Base-by-base conservation (phyloP, 1,140 invertebrate genomes). In the Sitobion miscanthi region DNA sequence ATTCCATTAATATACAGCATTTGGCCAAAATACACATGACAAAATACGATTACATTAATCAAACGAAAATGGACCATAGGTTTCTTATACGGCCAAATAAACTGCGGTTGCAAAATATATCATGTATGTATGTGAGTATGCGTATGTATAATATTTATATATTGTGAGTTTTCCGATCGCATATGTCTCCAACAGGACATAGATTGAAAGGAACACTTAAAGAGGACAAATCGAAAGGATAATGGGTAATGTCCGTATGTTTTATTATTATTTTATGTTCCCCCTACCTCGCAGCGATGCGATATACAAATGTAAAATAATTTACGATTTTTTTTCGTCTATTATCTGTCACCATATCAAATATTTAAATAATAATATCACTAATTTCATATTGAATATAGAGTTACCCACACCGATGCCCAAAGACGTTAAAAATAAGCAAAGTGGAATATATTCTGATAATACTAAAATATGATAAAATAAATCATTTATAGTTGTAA, bases 1-100 rank as follows among this genome's bases (percentile, higher is more conserved):
- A 92, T 92, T 83, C 47, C 77, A 92, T 92, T 92, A 82, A 82
- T 92, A 83, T 93, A 85, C 77, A 83, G 54, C 52, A 62, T 90
- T 85, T 38, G 91, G 90, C 69, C 45, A 35, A 52, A 90, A 85
- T 85, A 38, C 45, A 54, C 30, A 54, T 42, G 91, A 93, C 91
- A 85, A 93, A 85, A 93, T 85, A 62, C 91, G 91, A 83, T 93
- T 54, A 93, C 77, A 93, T 93, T 93, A 93, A 93, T 93, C 91
- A 93, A 83, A 93, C 82, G 47, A 85, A 85, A 93, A 93, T 38
- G 91, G 77, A 85, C 91, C 91, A 89, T 54, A 89, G 49, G 35
- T 54, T 89, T 89, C 87, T 89, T 38, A 45, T 45, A 49, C 49
- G 49, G 49, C 47, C 49, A 54, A 54, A 89, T 89, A 89, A 89